A percentile compares a stretch with the other conserved stretches of the same genome.
phyloP scores from a whole-genome alignment of 2,888 invertebrate species.

The Ctena decussata region DNA sequence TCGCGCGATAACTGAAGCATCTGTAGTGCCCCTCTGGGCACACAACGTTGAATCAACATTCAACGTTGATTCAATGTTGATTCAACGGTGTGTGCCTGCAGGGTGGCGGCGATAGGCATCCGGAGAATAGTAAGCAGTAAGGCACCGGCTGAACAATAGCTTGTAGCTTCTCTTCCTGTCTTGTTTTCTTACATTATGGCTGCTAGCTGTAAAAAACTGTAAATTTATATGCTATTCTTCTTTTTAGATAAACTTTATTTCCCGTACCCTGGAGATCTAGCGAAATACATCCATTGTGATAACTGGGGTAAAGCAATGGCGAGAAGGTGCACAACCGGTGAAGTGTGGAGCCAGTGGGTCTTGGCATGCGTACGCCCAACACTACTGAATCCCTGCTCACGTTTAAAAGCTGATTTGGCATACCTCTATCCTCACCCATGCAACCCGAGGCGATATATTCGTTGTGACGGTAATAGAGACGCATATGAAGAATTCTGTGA shows the following conservation, averaged over 20 bases:
- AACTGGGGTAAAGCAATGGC: constrained; percentile 64
- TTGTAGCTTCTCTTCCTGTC: too few species aligned
- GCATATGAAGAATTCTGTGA: constrained; percentile 36
- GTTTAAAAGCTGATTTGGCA: constrained; percentile 28
- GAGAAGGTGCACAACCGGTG: constrained; percentile 52
- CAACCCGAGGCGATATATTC: constrained; percentile 43
- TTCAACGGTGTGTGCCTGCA: too few species aligned
- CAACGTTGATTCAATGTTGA: too few species aligned
- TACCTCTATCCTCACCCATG: constrained; percentile 56
- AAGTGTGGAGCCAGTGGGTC: constrained; percentile 59
- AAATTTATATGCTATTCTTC: background rate
- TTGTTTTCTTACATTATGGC: too few species aligned
- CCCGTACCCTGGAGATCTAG: constrained; percentile 53
- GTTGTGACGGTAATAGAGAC: constrained; percentile 23
- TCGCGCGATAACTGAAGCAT: too few species aligned
- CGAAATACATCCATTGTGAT: constrained; percentile 64
- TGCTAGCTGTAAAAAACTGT: too few species aligned
- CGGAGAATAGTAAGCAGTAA: too few species aligned
- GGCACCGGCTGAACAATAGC: too few species aligned
- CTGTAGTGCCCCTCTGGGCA: too few species aligned
- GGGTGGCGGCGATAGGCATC: too few species aligned
- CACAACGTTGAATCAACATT: too few species aligned
- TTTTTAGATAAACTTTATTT: constrained; percentile 61
- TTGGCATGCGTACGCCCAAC: constrained; percentile 50
- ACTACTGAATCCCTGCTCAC: constrained; percentile 50